Conservation (phyloP, 2,888 invertebrate genomes). For the Sarcophaga caerulescens region DNA sequence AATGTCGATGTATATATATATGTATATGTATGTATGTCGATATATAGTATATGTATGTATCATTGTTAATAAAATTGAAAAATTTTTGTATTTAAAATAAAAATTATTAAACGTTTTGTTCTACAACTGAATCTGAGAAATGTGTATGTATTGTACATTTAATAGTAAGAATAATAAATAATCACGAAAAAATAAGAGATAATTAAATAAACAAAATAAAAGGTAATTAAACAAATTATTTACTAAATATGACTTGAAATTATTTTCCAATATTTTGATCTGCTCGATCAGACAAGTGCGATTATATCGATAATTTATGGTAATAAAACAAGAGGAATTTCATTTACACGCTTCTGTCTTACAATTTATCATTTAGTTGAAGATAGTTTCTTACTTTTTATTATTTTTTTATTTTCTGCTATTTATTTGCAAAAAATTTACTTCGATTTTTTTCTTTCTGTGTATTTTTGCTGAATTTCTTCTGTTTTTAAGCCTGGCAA, state of each 20-base stretch:
- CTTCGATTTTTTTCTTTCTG: not conserved
- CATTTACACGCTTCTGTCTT: too few species aligned
- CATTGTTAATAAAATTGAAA: constrained; percentile 53
- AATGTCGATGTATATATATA: not conserved
- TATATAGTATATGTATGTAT: constrained; percentile 11
- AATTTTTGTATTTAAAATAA: constrained; percentile 65
- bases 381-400: too few species aligned
- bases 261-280: not conserved
- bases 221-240: not conserved
- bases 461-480: not conserved
- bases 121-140: constrained; percentile 32
- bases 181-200: not conserved
- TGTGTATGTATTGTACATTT: not conserved
- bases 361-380: too few species aligned
- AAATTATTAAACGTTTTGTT: constrained; percentile 51
- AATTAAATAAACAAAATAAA: constrained; percentile 1
- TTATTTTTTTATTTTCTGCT: not conserved
- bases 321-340: too few species aligned
- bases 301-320: too few species aligned
- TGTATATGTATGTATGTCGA: too few species aligned
- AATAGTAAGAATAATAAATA: not conserved
- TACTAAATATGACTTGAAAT: not conserved
- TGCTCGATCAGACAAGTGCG: too few species aligned
- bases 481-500: not conserved
- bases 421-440: not conserved